Percentiles rank a stretch among this genome's conserved stretches.
Conservation (phyloP, 2,888 invertebrate species). For the Melangyna quadrimaculata region DNA sequence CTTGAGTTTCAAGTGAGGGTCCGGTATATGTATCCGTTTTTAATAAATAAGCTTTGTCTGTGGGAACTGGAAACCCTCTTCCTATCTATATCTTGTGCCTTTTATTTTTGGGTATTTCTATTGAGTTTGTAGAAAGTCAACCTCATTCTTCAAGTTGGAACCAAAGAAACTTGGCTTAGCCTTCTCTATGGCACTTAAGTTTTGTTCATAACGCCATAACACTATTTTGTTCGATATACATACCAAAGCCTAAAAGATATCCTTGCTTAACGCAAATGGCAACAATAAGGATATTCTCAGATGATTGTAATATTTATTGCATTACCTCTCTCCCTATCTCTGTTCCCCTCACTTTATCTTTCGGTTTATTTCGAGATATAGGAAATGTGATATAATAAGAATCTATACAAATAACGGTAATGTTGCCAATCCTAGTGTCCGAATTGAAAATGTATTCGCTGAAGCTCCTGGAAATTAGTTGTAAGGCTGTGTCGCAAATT, state of each 20-base stretch:
- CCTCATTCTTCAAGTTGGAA: neutral
- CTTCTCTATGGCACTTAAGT: neutral
- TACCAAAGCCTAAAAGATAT: conserved; percentile 13
- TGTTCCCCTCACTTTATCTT: neutral
- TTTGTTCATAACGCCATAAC: neutral
- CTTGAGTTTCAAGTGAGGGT: neutral
- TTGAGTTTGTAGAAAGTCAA: neutral
- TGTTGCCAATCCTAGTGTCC: conserved; percentile 44
- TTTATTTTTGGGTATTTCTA: neutral
- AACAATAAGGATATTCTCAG: conserved; percentile 56
- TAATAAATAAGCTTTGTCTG: neutral
- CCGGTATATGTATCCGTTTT: neutral
- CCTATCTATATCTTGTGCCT: neutral
- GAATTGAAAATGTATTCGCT: conserved; percentile 21
- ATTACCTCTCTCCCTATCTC: neutral
- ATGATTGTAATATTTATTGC: conserved; percentile 65
- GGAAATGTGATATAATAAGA: conserved; percentile 22
- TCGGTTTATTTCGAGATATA: neutral
- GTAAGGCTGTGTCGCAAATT: conserved; percentile 62
- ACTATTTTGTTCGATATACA: neutral
- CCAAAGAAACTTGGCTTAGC: neutral
- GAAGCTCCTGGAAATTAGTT: conserved; percentile 41
- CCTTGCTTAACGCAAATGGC: conserved; percentile 22
- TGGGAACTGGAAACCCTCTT: neutral
- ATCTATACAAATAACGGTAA: conserved; percentile 49